A percentile compares a stretch with the other conserved stretches of the same genome.
phyloP scores from a whole-genome alignment of 2,888 invertebrate genomes.

The Agrochola lychnidis region DNA sequence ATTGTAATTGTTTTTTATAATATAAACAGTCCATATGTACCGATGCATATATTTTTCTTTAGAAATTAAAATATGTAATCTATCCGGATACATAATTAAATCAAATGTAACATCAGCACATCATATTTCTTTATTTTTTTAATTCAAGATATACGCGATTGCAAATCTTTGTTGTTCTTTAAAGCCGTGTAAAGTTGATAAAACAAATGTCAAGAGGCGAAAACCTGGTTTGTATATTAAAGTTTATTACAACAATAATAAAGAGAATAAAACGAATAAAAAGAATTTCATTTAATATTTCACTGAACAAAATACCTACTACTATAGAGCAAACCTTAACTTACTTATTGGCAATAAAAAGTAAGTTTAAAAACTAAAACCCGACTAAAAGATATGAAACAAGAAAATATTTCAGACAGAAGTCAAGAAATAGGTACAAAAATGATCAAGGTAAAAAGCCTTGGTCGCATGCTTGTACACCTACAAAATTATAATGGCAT shows the following conservation, averaged over 20 bases:
- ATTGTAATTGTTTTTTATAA: background rate
- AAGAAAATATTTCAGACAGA: too few species aligned
- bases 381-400: too few species aligned
- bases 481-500: too few species aligned
- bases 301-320: background rate
- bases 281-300: slow-evolving; percentile 7
- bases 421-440: too few species aligned
- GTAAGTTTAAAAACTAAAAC: too few species aligned
- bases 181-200: slow-evolving; percentile 24
- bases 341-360: background rate
- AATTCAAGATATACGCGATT: slow-evolving; percentile 1
- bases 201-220: slow-evolving; percentile 27
- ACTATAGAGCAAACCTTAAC: background rate
- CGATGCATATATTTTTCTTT: background rate
- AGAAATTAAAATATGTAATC: background rate
- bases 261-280: slow-evolving; percentile 33
- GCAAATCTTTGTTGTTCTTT: slow-evolving; percentile 18
- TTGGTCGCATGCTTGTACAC: too few species aligned
- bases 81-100: background rate
- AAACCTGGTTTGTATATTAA: slow-evolving; percentile 40
- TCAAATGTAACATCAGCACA: background rate
- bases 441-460: too few species aligned
- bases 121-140: background rate
- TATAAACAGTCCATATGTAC: background rate
- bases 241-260: slow-evolving; percentile 49